phyloP scores from a whole-genome alignment of 2,888 invertebrate species.

The Hydraecia micacea region DNA sequence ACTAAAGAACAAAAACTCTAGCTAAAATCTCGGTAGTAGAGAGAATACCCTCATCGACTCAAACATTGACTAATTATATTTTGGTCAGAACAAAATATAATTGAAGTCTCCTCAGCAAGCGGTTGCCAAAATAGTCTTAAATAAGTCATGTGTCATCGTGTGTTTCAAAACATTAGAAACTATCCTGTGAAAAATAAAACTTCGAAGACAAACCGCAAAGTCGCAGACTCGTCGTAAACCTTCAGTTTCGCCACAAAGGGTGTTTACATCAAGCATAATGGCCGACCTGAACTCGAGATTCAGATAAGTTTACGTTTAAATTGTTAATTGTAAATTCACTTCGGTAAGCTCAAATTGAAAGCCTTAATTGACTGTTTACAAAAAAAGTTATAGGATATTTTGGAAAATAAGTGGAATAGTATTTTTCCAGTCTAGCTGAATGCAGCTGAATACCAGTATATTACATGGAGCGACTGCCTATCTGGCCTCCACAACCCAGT shows the following conservation, averaged over 20 bases:
- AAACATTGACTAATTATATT: too few relatives aligned
- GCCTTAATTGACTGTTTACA: not conserved
- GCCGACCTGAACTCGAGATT: slow-evolving; percentile 62
- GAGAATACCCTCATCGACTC: too few relatives aligned
- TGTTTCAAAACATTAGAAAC: not conserved
- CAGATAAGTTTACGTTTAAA: slow-evolving; percentile 66
- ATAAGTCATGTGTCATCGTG: not conserved
- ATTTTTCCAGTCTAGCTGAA: too few relatives aligned
- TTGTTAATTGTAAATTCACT: slow-evolving; percentile 62
- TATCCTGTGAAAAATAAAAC: not conserved
- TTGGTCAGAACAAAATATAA: not conserved
- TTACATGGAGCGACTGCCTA: too few relatives aligned
- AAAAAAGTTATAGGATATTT: not conserved
- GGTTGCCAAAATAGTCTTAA: not conserved
- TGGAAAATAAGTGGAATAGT: not conserved
- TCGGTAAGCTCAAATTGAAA: slow-evolving; percentile 12
- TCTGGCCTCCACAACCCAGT: too few relatives aligned
- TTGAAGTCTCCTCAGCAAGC: not conserved
- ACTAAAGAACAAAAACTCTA: too few relatives aligned
- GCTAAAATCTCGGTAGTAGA: too few relatives aligned
- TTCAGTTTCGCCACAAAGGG: slow-evolving; percentile 47
- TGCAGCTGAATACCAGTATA: too few relatives aligned
- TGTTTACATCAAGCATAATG: slow-evolving; percentile 68
- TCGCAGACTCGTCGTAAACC: slow-evolving; percentile 36
- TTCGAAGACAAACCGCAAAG: slow-evolving; percentile 26